Evolutionary conservation across 2,797 vertebrate species (phyloP), one percentile per base, ranked within the genome.

Genomic region (Ara ararauna): DNA sequence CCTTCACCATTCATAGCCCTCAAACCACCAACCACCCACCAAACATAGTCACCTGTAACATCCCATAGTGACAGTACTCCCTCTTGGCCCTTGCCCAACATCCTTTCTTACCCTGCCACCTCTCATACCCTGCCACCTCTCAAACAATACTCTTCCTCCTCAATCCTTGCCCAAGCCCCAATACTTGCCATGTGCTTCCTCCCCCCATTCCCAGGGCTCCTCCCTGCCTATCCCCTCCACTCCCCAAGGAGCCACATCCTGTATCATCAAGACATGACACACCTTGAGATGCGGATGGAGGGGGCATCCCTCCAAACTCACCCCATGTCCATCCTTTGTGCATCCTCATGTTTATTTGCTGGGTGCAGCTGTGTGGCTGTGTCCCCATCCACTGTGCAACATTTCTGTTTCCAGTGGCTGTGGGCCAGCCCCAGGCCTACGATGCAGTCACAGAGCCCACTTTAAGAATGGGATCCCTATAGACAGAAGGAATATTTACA

Each of bases 331-430:
- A 60, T 53, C n/a, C 44, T 71, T 34, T 66, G 23, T 6, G 4
- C 7, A 51, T 10, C 10, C 17, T 67, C 0, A 0, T 5, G 3
- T 4, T n/a, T 44, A 51, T 20, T 14, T 4, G 0, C 32, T 85
- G 44, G 53, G 44, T 10, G 30, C 67, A 42, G 1, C 20, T 62
- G 5, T 10, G 13, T n/a, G 50, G 30, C 11, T 60, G 40, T 45
- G 47, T 2, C 2, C 22, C 22, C 6, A 24, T 24, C 10, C 6
- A 1, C 5, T 53, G 60, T 13, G 23, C 53, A 64, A 13, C 3
- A 19, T 60, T 76, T 83, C 47, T 89, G 17, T 54, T 71, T 71
- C n/a, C 71, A 60, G 32, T 58, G 54, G 26, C 53, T 40, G 15
- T 7, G 2, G 47, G 27, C 32, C 60, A 94, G 38, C 32, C 64